Evolutionary conservation across 2,888 invertebrate species (phyloP), one percentile per base, ranked within the genome.

Genomic region (Andrena praecox): DNA sequence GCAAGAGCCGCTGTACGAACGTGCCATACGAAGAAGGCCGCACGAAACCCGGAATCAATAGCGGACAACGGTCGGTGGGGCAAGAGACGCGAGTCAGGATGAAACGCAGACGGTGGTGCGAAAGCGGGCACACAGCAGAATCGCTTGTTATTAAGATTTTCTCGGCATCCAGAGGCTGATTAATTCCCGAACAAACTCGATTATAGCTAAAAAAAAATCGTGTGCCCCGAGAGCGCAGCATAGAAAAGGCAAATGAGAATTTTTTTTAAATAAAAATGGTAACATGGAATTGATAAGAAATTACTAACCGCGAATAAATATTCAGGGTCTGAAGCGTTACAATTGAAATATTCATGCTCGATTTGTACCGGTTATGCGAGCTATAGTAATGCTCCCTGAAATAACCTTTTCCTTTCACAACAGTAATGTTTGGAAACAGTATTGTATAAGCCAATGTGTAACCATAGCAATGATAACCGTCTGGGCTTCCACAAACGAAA

Each of bases 11-110:
- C 88, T 77, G 84, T 85, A 84, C 83, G 86, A 85, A 87, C 87
- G 85, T 77, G 86, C 42, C 89, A 75, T 88, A 86, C 81, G 87
- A 86, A 87, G 87, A 89, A 86, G 87, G 89, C 87, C 84, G 88
- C 88, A 88, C 89, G 89, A 91, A 91, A 89, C 86, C 92, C 91
- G 90, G 93, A 93, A 93, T 93, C 93, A 93, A 93, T 93, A 93
- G 93, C 92, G 90, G 89, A 88, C 90, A 90, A 89, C 91, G 90
- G 90, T 84, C 89, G 90, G 87, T 84, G 87, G 87, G 88, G 87
- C 83, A 79, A 82, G 85, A 76, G 84, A 81, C 85, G 79, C 77
- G 80, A 86, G 84, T 84, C 75, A 84, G 86, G 84, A 85, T 90
- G 79, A 85, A 81, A 88, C 84, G 86, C 85, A 85, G 85, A 87